Evolutionary conservation across 2,797 vertebrate species (phyloP), one percentile per base, ranked within the genome.

Genomic region (Podarcis siculus): DNA sequence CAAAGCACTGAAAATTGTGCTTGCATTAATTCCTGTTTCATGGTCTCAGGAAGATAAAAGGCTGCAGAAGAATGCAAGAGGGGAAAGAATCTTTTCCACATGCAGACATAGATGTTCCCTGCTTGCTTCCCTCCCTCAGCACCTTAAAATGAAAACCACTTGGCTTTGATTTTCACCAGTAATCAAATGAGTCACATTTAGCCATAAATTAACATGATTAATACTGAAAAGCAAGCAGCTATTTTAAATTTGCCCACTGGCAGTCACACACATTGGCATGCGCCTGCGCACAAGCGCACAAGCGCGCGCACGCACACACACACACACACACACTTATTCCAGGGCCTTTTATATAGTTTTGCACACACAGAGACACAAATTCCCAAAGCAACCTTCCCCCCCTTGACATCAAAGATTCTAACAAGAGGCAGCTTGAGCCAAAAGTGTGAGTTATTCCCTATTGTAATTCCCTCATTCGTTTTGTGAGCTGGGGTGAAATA

Each of bases 131-230:
- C 87, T 87, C 32, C 21, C 37, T 84, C 83, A 82, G 78, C 72
- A 86, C 25, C 79, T 1, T 2, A 17, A 79, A 85, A 88, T 86
- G 71, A 86, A 95, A 93, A 76, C 69, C 32, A 78, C 37, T 88
- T 1, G 58, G 87, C 79, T 94, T 93, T 93, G 79, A 95, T 93
- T 94, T 94, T 92, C 89, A 0, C 87, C 88, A 91, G 83, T 66
- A 90, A 94, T 88, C 89, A 93, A 89, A 83, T 71, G 85, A 93
- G 86, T 93, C 92, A 94, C 87, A 91, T 55, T 89, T 90, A 93
- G 90, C 89, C 89, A 95, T 90, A 94, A 93, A 95, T 94, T 93
- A 94, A 91, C 82, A 85, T 86, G 87, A 94, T 92, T 94, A 95
- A 85, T 79, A 91, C 86, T 80, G 89, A 95, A 91, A 67, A 93